These are phyloP conservation scores for Aporrectodea caliginosa DNA, from an alignment of 1,140 invertebrate genomes.

Conservation along the genomic window DNA sequence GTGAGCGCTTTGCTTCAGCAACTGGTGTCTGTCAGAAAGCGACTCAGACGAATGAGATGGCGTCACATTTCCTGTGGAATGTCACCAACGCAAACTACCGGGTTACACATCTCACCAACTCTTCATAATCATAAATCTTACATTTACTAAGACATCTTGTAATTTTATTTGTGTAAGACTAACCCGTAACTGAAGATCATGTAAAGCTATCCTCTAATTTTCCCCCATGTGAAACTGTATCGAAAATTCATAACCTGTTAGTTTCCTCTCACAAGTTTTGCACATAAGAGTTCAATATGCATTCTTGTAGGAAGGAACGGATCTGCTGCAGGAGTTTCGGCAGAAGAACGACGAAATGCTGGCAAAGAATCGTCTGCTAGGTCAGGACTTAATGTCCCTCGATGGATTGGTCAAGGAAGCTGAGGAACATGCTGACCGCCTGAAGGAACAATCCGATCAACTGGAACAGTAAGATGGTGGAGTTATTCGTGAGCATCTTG, in stretches of 20 bases:
- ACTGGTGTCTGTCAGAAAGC: neutral
- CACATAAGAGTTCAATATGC: neutral
- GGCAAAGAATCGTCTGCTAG: neutral
- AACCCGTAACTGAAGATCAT: too few species aligned
- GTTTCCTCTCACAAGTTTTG: too few species aligned
- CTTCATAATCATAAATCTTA: too few species aligned
- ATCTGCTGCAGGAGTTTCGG: neutral
- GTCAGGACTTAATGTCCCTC: neutral
- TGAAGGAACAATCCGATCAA: neutral
- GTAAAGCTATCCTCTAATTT: too few species aligned
- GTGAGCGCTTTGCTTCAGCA: too few species aligned
- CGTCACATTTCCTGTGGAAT: neutral
- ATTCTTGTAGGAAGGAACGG: neutral
- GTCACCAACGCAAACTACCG: neutral
- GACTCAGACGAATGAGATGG: neutral
- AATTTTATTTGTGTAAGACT: too few species aligned
- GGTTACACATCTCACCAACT: too few species aligned
- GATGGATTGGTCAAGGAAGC: neutral
- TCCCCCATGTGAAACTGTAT: too few species aligned
- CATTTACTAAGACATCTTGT: too few species aligned
- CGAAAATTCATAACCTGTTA: too few species aligned
- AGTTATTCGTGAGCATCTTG: too few species aligned
- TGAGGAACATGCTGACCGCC: neutral
- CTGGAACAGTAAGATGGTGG: neutral
- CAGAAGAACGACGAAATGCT: neutral